A percentile compares a stretch with the other conserved stretches of the same genome.
Evolutionary conservation across 2,113 vertebrate genomes (phyloP).

Genomic region (Trichechus manatus): DNA sequence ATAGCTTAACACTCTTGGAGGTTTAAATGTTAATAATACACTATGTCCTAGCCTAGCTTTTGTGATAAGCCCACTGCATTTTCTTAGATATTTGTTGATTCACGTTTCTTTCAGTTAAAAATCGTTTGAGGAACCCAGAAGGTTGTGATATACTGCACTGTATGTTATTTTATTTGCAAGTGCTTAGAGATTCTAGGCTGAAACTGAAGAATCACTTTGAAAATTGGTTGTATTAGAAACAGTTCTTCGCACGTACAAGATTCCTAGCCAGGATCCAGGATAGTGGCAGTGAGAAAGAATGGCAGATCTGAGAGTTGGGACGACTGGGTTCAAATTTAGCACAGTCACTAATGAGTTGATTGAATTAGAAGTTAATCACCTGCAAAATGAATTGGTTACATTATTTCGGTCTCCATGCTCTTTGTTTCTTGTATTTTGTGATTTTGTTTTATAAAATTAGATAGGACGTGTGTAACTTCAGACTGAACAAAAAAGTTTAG

Average conservation of each 20-base stretch:
- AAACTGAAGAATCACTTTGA: conserved; percentile 29
- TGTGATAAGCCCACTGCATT: neutral
- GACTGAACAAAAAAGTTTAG: neutral
- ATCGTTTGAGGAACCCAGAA: neutral
- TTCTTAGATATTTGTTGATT: neutral
- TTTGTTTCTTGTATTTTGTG: conserved; percentile 25
- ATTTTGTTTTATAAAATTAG: conserved; percentile 21
- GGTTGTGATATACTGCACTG: neutral
- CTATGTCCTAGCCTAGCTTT: neutral
- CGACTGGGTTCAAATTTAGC: neutral
- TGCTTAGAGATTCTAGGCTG: neutral
- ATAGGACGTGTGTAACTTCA: neutral
- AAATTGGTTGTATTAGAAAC: conserved; percentile 41
- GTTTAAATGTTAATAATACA: neutral
- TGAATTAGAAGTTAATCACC: conserved; percentile 1
- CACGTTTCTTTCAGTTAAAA: conserved; percentile 9
- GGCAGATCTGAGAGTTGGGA: neutral
- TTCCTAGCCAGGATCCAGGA: neutral
- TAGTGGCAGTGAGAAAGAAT: neutral
- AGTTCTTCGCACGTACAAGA: neutral
- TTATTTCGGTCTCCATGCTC: conserved; percentile 45
- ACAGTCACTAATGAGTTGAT: neutral
- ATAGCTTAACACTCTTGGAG: neutral
- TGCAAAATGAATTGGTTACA: conserved; percentile 37
- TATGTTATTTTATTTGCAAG: neutral